phyloP scores from a whole-genome alignment of 2,888 invertebrate genomes.

The Drosophila melanosoma region DNA sequence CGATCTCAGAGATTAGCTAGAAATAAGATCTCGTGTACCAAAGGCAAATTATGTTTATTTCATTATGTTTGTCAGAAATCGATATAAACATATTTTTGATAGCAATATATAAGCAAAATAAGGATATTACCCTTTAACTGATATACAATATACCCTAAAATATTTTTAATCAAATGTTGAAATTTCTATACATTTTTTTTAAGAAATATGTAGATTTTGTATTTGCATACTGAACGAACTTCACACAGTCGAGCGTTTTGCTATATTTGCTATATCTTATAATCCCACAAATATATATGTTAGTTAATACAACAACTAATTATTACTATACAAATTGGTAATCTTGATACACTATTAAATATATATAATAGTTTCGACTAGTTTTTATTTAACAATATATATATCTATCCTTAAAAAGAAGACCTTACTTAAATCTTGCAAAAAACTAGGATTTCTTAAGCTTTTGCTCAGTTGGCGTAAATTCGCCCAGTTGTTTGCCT shows the following conservation, averaged over 20 bases:
- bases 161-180: background rate
- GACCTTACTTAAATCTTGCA: background rate
- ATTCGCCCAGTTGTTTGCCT: slow-evolving; percentile 17
- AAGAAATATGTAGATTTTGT: background rate
- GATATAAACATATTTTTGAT: too few species aligned
- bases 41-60: background rate
- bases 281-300: background rate
- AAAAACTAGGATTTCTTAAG: background rate
- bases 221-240: too few species aligned
- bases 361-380: too few species aligned
- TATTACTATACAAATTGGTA: background rate
- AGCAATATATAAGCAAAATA: too few species aligned
- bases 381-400: too few species aligned
- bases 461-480: background rate
- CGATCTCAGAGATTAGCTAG: background rate
- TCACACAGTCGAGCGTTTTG: too few species aligned
- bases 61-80: background rate
- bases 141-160: background rate
- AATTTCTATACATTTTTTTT: background rate
- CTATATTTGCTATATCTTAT: background rate
- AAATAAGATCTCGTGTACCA: background rate
- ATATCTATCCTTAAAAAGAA: too few species aligned
- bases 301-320: background rate
- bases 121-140: too few species aligned
- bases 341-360: too few species aligned